Conservation (phyloP, 2,113 vertebrate species). For the Azemiops feae region DNA sequence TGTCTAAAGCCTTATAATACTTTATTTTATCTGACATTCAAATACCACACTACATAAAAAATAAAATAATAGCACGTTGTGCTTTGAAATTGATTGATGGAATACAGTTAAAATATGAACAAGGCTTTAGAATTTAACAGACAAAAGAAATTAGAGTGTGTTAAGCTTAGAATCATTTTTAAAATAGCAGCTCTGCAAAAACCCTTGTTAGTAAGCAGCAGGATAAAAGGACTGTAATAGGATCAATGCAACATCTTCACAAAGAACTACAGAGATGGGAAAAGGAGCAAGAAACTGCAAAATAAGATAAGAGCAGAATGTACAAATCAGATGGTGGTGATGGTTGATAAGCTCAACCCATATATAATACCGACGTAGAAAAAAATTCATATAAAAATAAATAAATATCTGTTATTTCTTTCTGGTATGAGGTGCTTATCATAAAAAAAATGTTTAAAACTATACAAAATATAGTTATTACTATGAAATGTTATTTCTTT, state of each 20-base stretch:
- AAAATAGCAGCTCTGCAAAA: slow-evolving; percentile 44
- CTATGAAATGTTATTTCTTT: slow-evolving; percentile 14
- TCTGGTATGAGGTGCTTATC: slow-evolving; percentile 10
- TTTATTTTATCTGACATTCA: not conserved
- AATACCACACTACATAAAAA: not conserved
- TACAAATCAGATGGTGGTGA: slow-evolving; percentile 19
- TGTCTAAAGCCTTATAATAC: not conserved
- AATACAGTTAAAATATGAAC: slow-evolving; percentile 32
- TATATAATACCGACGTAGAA: slow-evolving; percentile 15
- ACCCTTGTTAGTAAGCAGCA: slow-evolving; percentile 3
- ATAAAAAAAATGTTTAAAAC: slow-evolving; percentile 34
- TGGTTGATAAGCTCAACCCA: slow-evolving; percentile 2
- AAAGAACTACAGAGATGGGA: slow-evolving; percentile 21
- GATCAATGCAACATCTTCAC: not conserved
- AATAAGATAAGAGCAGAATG: slow-evolving; percentile 28
- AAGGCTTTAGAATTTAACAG: slow-evolving; percentile 5
- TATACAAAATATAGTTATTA: slow-evolving; percentile 33
- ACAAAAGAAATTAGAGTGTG: slow-evolving; percentile 24
- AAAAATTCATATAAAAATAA: slow-evolving; percentile 20
- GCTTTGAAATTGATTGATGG: not conserved
- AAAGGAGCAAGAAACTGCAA: not conserved
- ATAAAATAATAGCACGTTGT: not conserved
- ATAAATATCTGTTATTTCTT: slow-evolving; percentile 37
- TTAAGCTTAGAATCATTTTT: slow-evolving; percentile 16
- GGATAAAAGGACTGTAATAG: slow-evolving; percentile 32